Base-by-base conservation (phyloP, 2,797 vertebrate genomes). In the Phrynocephalus guinanensis region DNA sequence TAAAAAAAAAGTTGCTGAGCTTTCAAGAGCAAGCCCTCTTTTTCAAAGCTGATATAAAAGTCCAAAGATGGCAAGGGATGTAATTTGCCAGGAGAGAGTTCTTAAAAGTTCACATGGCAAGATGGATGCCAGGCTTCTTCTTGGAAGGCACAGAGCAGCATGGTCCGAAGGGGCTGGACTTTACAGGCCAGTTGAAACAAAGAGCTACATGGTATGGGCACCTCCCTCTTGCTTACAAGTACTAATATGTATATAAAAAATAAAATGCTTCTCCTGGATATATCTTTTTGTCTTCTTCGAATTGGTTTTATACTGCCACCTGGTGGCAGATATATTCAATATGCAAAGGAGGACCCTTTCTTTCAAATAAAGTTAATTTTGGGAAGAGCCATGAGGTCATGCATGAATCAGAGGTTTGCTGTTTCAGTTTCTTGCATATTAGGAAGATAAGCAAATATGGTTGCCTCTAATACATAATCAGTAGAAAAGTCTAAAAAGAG, bases 271-370 rank as follows among this genome's bases (percentile, higher is more conserved):
- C 77, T 80, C 22, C 16, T 38, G 16, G 24, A 56, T 70, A 9
- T 20, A 24, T 63, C 13, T 50, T 48, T 75, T 73, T 73, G 24
- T 28, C 18, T 24, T 22, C 71, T 85, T 3, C 26, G 78, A 85
- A 81, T 68, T 82, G 71, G 48, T 78, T 88, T 85, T 85, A 82
- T 82, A 81, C 79, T 88, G 87, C 87, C 87, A 85, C 83, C 83
- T 63, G 82, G 87, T 85, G 87, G 87, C 3, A 3, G 72, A 85
- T 81, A 44, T 38, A 81, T 67, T 88, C 30, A 3, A 30, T 85
- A 82, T 33, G 52, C n/a, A 81, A 75, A 85, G 26, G 22, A 85
- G 30, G 60, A 70, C 22, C 16, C 26, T 26, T 70, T 30, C n/a
- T n/a, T 4, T 7, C 8, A 38, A n/a, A 85, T 73, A 63, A 63